Percentiles rank a stretch among this genome's conserved stretches.
These are phyloP conservation scores for Marasmarcha lunaedactyla DNA, from an alignment of 2,888 invertebrate species.

Conservation along the genomic window DNA sequence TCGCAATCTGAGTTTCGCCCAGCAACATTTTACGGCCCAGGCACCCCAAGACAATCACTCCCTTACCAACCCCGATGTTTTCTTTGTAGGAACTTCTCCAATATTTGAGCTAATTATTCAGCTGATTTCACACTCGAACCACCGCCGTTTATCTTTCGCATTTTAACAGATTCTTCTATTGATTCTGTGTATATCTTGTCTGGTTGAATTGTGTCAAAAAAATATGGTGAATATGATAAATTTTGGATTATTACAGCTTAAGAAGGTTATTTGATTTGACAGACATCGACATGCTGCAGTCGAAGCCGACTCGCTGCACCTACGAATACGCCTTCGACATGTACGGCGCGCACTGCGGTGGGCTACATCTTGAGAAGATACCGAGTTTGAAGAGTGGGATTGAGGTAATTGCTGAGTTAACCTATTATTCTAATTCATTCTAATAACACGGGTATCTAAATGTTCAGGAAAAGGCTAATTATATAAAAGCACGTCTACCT, in stretches of 20 bases:
- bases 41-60: constrained; percentile 34
- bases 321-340: constrained; percentile 61
- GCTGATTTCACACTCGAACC: constrained; percentile 49
- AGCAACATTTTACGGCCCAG: no score
- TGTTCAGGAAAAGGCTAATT: no score
- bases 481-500: no score
- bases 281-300: constrained; percentile 41
- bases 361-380: constrained; percentile 51
- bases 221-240: no score
- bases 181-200: constrained; percentile 2
- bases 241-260: no score
- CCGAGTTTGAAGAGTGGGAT: constrained; percentile 62
- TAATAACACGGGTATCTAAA: no score
- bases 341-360: constrained; percentile 67
- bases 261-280: no score
- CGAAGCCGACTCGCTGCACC: constrained; percentile 50
- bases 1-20: background rate
- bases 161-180: background rate
- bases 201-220: no score
- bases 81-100: constrained; percentile 50
- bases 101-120: constrained; percentile 54
- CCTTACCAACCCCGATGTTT: constrained; percentile 34
- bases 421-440: no score
- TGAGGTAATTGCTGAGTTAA: constrained; percentile 43
- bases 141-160: constrained; percentile 30